Evolutionary conservation across 2,797 vertebrate genomes (phyloP), one percentile per base, ranked within the genome.

Genomic region (Buphagus erythrorhynchus): DNA sequence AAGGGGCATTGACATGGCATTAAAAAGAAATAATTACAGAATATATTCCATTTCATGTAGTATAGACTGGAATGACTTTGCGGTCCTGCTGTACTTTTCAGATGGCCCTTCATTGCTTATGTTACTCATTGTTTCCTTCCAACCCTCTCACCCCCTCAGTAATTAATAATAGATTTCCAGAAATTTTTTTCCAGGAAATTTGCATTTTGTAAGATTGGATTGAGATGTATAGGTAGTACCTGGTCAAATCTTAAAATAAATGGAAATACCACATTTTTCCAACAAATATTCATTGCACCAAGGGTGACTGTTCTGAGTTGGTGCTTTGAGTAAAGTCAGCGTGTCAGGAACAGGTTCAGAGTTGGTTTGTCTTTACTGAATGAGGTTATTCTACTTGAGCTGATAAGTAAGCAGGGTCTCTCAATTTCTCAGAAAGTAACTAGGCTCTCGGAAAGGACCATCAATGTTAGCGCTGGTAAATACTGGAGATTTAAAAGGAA

Each of bases 221-320:
- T 58, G 65, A 88, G 52, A 31, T 1, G 0, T 16, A 8, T 13
- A 36, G 28, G 11, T 48, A 16, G 16, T 36, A 80, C n/a, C 17
- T 79, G 25, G 31, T 82, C 29, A 86, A 79, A 86, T 63, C 17
- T 12, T 66, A 40, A 68, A 58, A 35, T 62, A 51, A 78, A 35
- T 51, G 28, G 15, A 51, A 68, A 31, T 36, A 14, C 15, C 3
- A 25, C 18, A 2, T 0, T 71, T 93, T 78, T 85, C n/a, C 36
- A n/a, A 0, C 13, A 46, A 16, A 24, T 3, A 0, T 24, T 76
- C 0, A 0, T 77, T 85, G 14, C 28, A 42, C 31, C 22, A n/a
- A 28, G 7, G 4, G 3, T 82, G 48, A 33, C 52, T 5, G 1
- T 69, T 71, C 12, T 29, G 28, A 51, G 36, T 8, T 43, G 33